A percentile compares a stretch with the other conserved stretches of the same genome.
These are phyloP conservation scores for Nibea albiflora DNA, from an alignment of 2,113 vertebrate genomes.

Conservation along the genomic window DNA sequence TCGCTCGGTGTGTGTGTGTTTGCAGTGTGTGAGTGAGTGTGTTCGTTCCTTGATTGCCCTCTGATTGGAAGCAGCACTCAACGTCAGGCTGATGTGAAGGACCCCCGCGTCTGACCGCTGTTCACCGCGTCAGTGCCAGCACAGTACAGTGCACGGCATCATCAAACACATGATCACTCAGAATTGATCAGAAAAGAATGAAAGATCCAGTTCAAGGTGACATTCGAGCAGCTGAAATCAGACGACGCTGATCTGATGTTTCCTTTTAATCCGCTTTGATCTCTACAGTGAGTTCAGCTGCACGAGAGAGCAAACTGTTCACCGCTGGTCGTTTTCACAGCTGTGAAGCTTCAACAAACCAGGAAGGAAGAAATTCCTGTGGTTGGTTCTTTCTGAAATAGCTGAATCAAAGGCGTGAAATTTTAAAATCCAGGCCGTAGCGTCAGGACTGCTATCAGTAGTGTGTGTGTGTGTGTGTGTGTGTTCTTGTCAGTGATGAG, in stretches of 20 bases:
- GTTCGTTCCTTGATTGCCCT: slow-evolving; percentile 14
- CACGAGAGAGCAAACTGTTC: neutral
- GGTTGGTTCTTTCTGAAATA: neutral
- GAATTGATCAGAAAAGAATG: neutral
- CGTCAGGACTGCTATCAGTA: neutral
- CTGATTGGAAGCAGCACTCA: slow-evolving; percentile 9
- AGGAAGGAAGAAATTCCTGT: neutral
- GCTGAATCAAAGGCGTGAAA: neutral
- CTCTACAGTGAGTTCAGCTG: neutral
- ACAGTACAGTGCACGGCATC: neutral
- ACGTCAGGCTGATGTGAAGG: neutral
- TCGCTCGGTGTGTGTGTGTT: neutral
- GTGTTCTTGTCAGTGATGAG: slow-evolving; percentile 5
- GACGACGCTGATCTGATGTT: too few relatives aligned
- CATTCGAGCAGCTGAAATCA: too few relatives aligned
- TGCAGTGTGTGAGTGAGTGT: neutral
- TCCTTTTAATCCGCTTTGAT: neutral
- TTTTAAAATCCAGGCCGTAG: neutral
- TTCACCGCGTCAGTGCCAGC: neutral
- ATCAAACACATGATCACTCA: too few relatives aligned
- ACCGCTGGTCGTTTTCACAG: neutral
- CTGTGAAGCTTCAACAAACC: neutral
- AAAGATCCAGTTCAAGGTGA: too few relatives aligned
- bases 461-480: neutral
- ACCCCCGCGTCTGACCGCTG: neutral